Evolutionary conservation across 2,797 vertebrate genomes (phyloP), one percentile per base, ranked within the genome.

Genomic region (Cyclopterus lumpus): DNA sequence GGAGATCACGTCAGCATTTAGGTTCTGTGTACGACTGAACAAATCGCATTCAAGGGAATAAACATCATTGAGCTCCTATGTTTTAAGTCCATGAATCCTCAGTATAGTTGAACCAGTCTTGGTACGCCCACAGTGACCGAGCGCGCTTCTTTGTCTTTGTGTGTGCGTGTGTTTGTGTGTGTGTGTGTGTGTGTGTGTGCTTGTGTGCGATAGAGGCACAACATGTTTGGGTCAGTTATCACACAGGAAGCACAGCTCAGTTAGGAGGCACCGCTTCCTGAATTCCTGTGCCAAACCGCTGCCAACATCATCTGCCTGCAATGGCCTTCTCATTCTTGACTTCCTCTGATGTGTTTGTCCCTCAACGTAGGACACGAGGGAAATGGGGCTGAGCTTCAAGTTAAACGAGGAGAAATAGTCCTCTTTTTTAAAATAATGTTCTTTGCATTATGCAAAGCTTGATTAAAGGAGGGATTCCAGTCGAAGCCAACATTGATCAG

Each of bases 201-300:
- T n/a, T n/a, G 34, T 34, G 38, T 14, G 2, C 38, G 2, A 9
- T 51, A 28, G 78, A 82, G 55, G 59, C 79, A 58, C 79, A 83
- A 60, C 80, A 75, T 87, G 82, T 89, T 86, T 84, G 72, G 86
- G 90, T 91, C 91, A 85, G 86, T 93, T 94, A 93, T 94, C 93
- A 92, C 73, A 87, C 90, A 93, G 91, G 92, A 93, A 92, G 90
- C 91, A 93, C 89, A 86, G 88, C 90, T 88, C 88, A 89, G 90
- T 90, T 85, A 88, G 88, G 85, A 90, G 91, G 89, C 88, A 75
- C 87, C 73, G 26, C 85, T 92, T 93, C 92, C 93, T 93, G 90
- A 84, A 75, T 88, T 89, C 65, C 71, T 62, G 68, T 57, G 70
- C 90, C 89, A 90, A 85, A 90, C 68, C 58, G 48, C 83, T 81